A percentile compares a stretch with the other conserved stretches of the same genome.
Conservation (phyloP, 2,888 invertebrate genomes). For the Neoscelio sp. region DNA sequence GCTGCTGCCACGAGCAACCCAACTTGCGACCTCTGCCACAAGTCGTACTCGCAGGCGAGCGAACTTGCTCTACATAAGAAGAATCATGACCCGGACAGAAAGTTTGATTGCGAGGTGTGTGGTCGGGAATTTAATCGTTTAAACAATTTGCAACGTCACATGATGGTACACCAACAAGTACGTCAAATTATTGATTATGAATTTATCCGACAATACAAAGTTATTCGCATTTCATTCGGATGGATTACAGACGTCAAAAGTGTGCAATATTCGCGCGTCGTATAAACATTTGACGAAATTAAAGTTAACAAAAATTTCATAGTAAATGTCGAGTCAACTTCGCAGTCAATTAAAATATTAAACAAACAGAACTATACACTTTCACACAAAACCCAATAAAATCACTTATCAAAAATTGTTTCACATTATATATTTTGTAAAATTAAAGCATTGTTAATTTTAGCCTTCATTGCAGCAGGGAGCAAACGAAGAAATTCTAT, state of each 20-base stretch:
- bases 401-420: too few relatives aligned
- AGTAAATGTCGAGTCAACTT: too few relatives aligned
- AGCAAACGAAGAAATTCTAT: constrained; percentile 79
- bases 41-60: constrained; percentile 84
- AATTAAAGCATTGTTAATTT: too few relatives aligned
- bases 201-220: constrained; percentile 50
- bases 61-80: constrained; percentile 83
- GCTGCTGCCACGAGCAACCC: constrained; percentile 81
- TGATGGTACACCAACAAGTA: constrained; percentile 83
- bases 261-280: constrained; percentile 4
- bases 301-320: too few relatives aligned
- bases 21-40: constrained; percentile 84
- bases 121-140: constrained; percentile 82
- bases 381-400: too few relatives aligned
- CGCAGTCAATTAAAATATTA: too few relatives aligned
- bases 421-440: too few relatives aligned
- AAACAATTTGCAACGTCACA: constrained; percentile 82
- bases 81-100: constrained; percentile 82
- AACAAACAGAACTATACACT: too few relatives aligned
- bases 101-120: constrained; percentile 82
- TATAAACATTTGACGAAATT: constrained; percentile 21
- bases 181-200: constrained; percentile 69
- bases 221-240: constrained; percentile 37
- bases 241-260: constrained; percentile 24
- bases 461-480: constrained; percentile 79